Base-by-base conservation (phyloP, 2,888 invertebrate species). In the Zaprionus lineosus region DNA sequence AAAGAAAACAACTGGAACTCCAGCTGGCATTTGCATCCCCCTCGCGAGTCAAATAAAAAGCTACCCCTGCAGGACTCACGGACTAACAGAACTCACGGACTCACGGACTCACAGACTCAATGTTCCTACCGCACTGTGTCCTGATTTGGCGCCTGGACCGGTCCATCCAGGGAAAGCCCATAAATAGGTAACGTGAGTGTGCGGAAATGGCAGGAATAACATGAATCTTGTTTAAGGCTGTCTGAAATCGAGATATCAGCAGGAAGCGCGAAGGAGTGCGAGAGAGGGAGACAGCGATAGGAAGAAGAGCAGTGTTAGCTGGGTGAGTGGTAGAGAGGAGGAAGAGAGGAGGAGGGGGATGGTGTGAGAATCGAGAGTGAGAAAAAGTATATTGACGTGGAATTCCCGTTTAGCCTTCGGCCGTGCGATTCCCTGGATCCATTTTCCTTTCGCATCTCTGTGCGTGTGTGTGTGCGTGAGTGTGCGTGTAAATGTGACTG, bases 41-140 rank as follows among this genome's bases (percentile, higher is more conserved):
- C 24, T n/a, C 24, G 24, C 16, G n/a, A n/a, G n/a, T 11, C 5
- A n/a, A 8, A 43, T 9, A 16, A 15, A 11, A 31, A 47, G 51
- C 37, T 47, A 29, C 37, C 70, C 24, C 28, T 4, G 19, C 3
- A 28, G 3, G 16, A 7, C 12, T 3, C 12, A 37, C 12, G 26
- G 24, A n/a, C n/a, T 4, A 36, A 24, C 3, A 28, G 3, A 21
- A 7, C 12, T 3, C 12, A 37, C 12, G 26, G 24, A n/a, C n/a
- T n/a, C n/a, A n/a, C 29, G 29, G 36, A 56, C 37, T 33, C 53
- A 51, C 26, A 70, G 46, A 37, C 33, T 41, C 43, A 55, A 48
- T 47, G 53, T 67, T 74, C 74, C 71, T 81, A 81, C 86, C 81
- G 74, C 81, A 81, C 81, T 81, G 60, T 55, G 61, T 86, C 53